Conservation (phyloP, 2,888 invertebrate species). For the Oscheius sp. region DNA sequence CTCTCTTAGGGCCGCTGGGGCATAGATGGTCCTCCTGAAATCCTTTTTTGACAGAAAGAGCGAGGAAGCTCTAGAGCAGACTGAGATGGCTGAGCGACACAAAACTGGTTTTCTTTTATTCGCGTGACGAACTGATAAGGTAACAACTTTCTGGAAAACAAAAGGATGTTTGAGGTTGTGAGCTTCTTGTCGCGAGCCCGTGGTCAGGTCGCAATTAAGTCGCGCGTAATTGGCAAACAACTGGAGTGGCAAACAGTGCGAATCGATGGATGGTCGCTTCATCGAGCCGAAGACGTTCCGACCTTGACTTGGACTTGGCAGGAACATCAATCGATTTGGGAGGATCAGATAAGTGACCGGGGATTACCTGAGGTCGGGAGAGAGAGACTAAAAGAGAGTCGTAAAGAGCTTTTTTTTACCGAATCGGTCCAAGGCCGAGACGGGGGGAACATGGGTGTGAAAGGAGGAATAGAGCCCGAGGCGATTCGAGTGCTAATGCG, state of each 20-base stretch:
- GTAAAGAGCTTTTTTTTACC: neutral
- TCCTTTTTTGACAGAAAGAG: neutral
- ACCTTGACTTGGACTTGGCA: too few relatives aligned
- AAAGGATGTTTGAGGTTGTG: neutral
- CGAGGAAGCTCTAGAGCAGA: neutral
- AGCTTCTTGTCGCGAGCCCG: conserved; percentile 24
- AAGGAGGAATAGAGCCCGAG: conserved; percentile 21
- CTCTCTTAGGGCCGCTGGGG: conserved; percentile 19
- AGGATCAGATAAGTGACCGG: conserved; percentile 10
- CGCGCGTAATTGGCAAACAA: conserved; percentile 28
- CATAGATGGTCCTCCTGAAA: conserved; percentile 25
- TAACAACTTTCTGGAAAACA: neutral
- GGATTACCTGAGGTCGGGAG: neutral
- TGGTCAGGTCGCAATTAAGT: conserved; percentile 29
- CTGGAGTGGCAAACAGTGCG: conserved; percentile 25
- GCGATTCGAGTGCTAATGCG: conserved; percentile 28
- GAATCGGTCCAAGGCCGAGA: neutral
- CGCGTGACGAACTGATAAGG: conserved; percentile 11
- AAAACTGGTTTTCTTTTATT: conserved; percentile 8
- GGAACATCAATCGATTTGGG: conserved; percentile 8
- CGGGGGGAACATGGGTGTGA: too few relatives aligned
- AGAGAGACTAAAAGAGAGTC: neutral
- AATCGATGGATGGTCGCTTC: neutral
- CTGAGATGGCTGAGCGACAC: neutral
- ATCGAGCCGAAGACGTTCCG: neutral